Base-by-base conservation (phyloP, 30 jellyfish, hydroid and myxozoan genomes). In the Aurelia coerulea region DNA sequence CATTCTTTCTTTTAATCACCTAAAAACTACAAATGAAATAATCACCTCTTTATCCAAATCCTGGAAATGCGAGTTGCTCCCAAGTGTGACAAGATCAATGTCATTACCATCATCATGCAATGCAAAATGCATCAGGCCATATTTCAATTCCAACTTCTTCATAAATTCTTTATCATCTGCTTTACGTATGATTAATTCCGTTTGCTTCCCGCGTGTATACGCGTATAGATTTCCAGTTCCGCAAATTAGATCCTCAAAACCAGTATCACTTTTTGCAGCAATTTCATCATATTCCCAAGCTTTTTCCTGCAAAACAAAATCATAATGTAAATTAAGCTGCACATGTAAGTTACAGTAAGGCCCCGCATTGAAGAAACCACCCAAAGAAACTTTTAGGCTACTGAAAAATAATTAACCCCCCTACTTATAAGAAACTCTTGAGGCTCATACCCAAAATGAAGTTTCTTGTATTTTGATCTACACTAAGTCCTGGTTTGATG, bases 191-290 rank as follows among this genome's bases (percentile, higher is more conserved):
- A 41, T 74, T 2, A 92, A 32, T 60, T 78, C 90, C 16, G 58
- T 66, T 34, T 32, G 52, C 32, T 50, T 32, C 17, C 90, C 95
- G 3, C 97, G 76, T 10, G 97, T 32, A 77, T 92, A 92, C 34
- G 76, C 97, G 91, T 51, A 92, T 35, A 18, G 63, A 41, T 86
- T 63, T 0, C 92, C 80, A 9, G 83, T 86, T 5, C 91, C 92
- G 59, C 80, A 51, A 34, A 92, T 58, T 5, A 87, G 53, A 65
- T 92, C 95, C 7, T 18, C n/a, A 52, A 74, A 54, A 15, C 95
- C 97, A 2, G 64, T 62, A 0, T 13, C 33, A n/a, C 75, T 89
- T 51, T 51, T 74, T 2, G 16, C 86, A 11, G 88, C 70, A 16
- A 19, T 68, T 16, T 81, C 92, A 12, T 72, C 76, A 65, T 68